A percentile compares a stretch with the other conserved stretches of the same genome.
phyloP scores from a whole-genome alignment of 2,113 vertebrate species.

The Balaenoptera acutorostrata region DNA sequence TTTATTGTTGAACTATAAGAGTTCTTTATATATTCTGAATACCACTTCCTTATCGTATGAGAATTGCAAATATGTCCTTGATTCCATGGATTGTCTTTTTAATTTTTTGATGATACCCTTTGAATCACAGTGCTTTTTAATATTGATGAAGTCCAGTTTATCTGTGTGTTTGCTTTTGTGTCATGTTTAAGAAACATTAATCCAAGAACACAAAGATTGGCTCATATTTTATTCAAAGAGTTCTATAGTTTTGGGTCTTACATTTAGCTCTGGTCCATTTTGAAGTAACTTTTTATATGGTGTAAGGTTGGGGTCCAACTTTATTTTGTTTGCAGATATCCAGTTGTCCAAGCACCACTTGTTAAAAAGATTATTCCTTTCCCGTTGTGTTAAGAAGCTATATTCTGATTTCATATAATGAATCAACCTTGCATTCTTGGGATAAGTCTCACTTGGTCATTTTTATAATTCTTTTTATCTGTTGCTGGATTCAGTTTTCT shows the following conservation, averaged over 20 bases:
- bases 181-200: neutral
- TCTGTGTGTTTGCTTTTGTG: neutral
- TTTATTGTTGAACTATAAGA: neutral
- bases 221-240: neutral
- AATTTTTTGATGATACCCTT: neutral
- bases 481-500: neutral
- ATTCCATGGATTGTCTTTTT: neutral
- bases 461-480: neutral
- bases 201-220: neutral
- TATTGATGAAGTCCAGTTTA: neutral
- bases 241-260: neutral
- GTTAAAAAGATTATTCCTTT: neutral
- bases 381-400: neutral
- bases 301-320: neutral
- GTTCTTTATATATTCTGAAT: neutral
- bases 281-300: neutral
- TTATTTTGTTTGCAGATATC: neutral
- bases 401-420: neutral
- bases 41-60: neutral
- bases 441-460: neutral
- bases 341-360: neutral
- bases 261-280: neutral
- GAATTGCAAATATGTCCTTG: neutral
- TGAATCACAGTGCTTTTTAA: neutral
- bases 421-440: neutral